A percentile compares a stretch with the other conserved stretches of the same genome.
phyloP scores from a whole-genome alignment of 2,888 invertebrate genomes.

The Thymelicus acteon region DNA sequence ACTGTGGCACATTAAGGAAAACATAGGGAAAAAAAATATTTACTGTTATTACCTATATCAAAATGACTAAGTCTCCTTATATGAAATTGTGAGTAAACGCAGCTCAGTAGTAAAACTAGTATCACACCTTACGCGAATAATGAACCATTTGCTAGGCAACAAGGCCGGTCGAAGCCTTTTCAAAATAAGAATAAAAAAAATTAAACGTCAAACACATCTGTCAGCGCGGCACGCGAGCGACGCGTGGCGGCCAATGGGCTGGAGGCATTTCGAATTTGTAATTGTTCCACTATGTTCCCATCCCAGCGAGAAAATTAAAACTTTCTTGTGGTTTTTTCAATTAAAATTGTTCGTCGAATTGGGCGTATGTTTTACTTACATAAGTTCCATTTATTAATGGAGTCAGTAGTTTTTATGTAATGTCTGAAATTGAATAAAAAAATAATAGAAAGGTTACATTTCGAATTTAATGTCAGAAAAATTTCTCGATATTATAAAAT shows the following conservation, averaged over 20 bases:
- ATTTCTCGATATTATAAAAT: no score
- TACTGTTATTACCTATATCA: no score
- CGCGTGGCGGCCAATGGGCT: slow-evolving; percentile 38
- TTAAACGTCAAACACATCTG: slow-evolving; percentile 37
- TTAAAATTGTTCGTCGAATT: background rate
- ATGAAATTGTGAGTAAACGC: background rate
- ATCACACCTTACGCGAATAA: background rate
- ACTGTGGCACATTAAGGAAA: no score
- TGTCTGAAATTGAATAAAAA: no score
- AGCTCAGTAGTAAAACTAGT: background rate
- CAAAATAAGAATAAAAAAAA: slow-evolving; percentile 35
- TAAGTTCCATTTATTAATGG: no score
- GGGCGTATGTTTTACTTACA: no score
- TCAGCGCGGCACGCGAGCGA: slow-evolving; percentile 41
- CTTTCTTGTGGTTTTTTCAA: background rate
- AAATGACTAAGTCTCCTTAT: no score
- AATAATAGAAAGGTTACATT: no score
- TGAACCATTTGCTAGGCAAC: slow-evolving; percentile 9
- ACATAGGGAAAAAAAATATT: no score
- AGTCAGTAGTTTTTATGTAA: no score
- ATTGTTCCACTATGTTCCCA: slow-evolving; percentile 19
- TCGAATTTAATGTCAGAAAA: no score
- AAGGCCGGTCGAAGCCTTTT: slow-evolving; percentile 35
- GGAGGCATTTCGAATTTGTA: slow-evolving; percentile 28
- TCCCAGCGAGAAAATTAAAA: background rate